Evolutionary conservation across 1,140 invertebrate genomes (phyloP).

Genomic region (Trypoxylus dichotomus): DNA sequence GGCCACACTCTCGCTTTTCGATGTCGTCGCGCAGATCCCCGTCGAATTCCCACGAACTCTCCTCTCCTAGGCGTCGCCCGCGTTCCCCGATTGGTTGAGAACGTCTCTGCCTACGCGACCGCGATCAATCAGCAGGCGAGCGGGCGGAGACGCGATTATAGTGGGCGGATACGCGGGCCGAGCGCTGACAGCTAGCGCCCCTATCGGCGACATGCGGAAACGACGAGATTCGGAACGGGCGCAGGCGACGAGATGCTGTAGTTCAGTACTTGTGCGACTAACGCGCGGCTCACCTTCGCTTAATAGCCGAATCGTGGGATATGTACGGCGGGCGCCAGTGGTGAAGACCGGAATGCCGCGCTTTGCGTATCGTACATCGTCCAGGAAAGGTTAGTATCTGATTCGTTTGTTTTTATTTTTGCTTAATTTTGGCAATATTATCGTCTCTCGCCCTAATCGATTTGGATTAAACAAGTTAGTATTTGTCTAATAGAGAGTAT

Average conservation of each 20-base stretch:
- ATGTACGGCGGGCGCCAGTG: slow-evolving; percentile 21
- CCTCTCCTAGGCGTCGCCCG: neutral
- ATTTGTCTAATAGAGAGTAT: too few species aligned
- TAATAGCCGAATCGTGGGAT: slow-evolving; percentile 9
- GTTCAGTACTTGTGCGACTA: slow-evolving; percentile 33
- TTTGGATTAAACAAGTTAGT: too few species aligned
- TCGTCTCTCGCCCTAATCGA: too few species aligned
- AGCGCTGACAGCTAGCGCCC: slow-evolving; percentile 2
- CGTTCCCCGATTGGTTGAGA: neutral
- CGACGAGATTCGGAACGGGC: neutral
- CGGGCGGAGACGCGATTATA: neutral
- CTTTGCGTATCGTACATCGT: neutral
- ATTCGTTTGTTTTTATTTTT: neutral
- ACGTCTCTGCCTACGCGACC: neutral
- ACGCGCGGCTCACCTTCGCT: slow-evolving; percentile 31
- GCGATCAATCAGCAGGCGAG: neutral
- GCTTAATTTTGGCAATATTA: too few species aligned
- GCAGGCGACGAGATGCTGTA: slow-evolving; percentile 29
- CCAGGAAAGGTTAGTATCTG: slow-evolving; percentile 28
- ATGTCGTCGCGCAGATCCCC: neutral
- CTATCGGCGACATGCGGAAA: neutral
- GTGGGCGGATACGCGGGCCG: neutral
- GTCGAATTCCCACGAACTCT: neutral
- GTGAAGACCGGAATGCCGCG: slow-evolving; percentile 30
- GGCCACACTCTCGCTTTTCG: neutral